Evolutionary conservation across 2,888 invertebrate genomes (phyloP), one percentile per base, ranked within the genome.

Genomic region (Itoplectis maculator): DNA sequence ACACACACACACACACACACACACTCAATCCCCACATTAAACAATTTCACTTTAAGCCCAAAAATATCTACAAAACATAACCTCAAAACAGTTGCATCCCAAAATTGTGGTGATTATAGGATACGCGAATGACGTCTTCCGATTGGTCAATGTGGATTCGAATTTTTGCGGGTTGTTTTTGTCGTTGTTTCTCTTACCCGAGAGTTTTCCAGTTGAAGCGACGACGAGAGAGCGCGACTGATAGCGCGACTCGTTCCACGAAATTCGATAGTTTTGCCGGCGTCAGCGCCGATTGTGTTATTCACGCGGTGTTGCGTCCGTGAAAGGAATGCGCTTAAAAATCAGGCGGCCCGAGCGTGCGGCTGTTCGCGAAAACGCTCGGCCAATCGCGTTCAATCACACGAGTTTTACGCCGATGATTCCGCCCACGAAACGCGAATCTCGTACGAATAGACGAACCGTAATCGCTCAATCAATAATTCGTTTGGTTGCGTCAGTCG

Each of bases 311-410:
- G n/a, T 15, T 47, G 47, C 7, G 7, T n/a, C 7, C 5, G 47
- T 1, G 18, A 9, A 54, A 23, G n/a, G 56, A 56, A 56, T 56
- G 56, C 3, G 13, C 29, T 3, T 4, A 56, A 54, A 54, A 56
- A n/a, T 0, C 29, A 13, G 29, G 11, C 56, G 29, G 0, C 29
- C 13, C 3, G 15, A 37, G 37, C 61, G 37, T 61, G 37, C 61
- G 37, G 3, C 15, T 15, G 1, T 18, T 9, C 13, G 35, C 4
- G n/a, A 23, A 1, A n/a, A 35, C 15, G 7, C 13, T 59, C 5
- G 59, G 59, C 59, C 35, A 35, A 59, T 59, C 7, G n/a, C 35
- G 59, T 35, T 15, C 8, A 13, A n/a, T n/a, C 35, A 59, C 59
- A 15, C n/a, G n/a, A 56, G 23, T 6, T 7, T 35, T 7, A 15